phyloP scores from a whole-genome alignment of 1,140 invertebrate genomes.

The Drosophila elegans region DNA sequence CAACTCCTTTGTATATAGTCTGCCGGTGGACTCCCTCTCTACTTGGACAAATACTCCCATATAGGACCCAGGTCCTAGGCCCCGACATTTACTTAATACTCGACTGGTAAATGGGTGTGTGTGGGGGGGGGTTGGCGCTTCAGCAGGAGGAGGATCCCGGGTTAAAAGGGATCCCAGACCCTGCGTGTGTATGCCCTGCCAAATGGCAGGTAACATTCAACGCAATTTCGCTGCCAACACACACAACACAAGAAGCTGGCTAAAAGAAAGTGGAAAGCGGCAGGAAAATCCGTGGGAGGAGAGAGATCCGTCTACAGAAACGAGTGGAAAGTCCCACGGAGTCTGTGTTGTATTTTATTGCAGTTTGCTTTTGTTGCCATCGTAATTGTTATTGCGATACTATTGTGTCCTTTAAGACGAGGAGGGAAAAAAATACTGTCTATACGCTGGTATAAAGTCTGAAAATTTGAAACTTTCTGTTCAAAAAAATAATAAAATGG shows the following conservation, averaged over 20 bases:
- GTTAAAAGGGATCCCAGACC: conserved; percentile 9
- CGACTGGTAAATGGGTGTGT: not conserved
- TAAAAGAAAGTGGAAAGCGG: conserved; percentile 38
- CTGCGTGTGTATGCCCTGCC: conserved; percentile 49
- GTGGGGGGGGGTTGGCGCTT: not conserved
- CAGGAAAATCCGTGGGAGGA: not conserved
- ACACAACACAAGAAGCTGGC: conserved; percentile 48
- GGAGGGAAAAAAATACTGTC: not conserved
- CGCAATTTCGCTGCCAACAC: conserved; percentile 75
- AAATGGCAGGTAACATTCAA: conserved; percentile 82
- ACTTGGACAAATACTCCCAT: not conserved
- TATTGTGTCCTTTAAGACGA: conserved; percentile 24
- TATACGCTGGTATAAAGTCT: not conserved
- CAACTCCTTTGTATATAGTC: conserved; percentile 53
- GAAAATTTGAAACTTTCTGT: no score
- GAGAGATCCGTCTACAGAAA: not conserved
- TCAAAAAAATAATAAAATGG: no score
- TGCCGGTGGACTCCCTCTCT: not conserved
- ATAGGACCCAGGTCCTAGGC: conserved; percentile 56
- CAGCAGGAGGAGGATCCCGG: not conserved
- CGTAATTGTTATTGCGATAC: conserved; percentile 27
- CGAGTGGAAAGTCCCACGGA: not conserved
- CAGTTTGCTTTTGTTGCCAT: conserved; percentile 2
- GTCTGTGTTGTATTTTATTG: conserved; percentile 20
- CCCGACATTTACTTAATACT: conserved; percentile 72